These are phyloP conservation scores for Trichogramma dendrolimi DNA, from an alignment of 2,888 invertebrate genomes.

Conservation along the genomic window DNA sequence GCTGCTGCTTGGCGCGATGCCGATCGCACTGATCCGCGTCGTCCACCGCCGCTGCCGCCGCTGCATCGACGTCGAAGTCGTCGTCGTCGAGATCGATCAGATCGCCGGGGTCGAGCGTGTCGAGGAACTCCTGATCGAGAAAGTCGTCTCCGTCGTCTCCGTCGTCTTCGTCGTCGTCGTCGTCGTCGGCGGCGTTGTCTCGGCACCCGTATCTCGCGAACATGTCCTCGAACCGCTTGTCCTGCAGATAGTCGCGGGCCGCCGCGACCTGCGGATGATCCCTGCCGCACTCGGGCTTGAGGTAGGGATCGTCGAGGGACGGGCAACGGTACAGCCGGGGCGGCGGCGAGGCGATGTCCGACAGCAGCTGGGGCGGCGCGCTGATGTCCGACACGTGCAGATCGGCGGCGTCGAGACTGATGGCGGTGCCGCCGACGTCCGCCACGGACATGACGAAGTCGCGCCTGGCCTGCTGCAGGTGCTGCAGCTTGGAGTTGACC, in stretches of 20 bases:
- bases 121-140: neutral
- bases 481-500: constrained; percentile 37
- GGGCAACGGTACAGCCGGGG: constrained; percentile 7
- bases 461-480: constrained; percentile 43
- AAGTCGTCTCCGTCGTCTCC: neutral
- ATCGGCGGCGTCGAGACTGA: constrained; percentile 31
- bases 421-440: constrained; percentile 38
- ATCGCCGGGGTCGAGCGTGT: constrained; percentile 34
- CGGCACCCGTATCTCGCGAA: neutral
- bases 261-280: constrained; percentile 38
- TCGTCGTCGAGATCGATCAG: constrained; percentile 28
- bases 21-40: neutral
- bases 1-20: neutral
- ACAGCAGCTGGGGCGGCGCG: neutral
- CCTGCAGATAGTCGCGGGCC: constrained; percentile 35
- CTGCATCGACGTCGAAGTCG: constrained; percentile 34
- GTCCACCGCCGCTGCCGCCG: too few relatives aligned
- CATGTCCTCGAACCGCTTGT: constrained; percentile 19
- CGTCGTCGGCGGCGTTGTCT: too few relatives aligned
- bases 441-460: constrained; percentile 45
- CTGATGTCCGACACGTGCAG: neutral
- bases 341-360: neutral
- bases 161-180: too few relatives aligned
- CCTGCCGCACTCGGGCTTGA: constrained; percentile 18
- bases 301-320: constrained; percentile 12